Evolutionary conservation across 2,888 invertebrate genomes (phyloP).

Genomic region (Pterobdella sp.): DNA sequence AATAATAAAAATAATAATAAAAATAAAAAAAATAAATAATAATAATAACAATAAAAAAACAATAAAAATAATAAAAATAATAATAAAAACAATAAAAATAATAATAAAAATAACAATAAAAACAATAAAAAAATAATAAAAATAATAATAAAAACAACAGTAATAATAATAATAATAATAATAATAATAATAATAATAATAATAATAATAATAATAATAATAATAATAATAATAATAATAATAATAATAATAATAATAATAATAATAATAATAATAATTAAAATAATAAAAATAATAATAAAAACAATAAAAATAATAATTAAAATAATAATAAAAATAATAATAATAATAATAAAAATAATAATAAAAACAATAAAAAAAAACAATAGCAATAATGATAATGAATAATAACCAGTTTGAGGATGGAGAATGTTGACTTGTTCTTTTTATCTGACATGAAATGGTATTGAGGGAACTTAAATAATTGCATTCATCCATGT

Average conservation of each 20-base stretch:
- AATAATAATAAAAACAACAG: no score
- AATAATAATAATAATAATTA: neutral
- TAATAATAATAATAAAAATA: neutral
- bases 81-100: no score
- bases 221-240: neutral
- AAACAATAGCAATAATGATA: neutral
- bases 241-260: neutral
- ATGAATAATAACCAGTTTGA: conserved; percentile 44
- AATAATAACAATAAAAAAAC: no score
- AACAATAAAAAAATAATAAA: no score
- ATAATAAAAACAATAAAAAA: neutral
- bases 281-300: neutral
- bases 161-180: no score
- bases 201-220: no score
- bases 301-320: neutral
- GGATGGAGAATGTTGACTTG: conserved; percentile 52
- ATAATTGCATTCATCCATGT: no score
- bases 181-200: no score
- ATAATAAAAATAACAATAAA: no score
- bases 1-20: no score
- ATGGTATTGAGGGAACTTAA: neutral
- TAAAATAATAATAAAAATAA: neutral
- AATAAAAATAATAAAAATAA: no score
- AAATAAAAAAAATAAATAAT: no score
- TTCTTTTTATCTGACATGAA: conserved; percentile 47